Conservation (phyloP, 2,113 vertebrate species). For the Calypte anna region DNA sequence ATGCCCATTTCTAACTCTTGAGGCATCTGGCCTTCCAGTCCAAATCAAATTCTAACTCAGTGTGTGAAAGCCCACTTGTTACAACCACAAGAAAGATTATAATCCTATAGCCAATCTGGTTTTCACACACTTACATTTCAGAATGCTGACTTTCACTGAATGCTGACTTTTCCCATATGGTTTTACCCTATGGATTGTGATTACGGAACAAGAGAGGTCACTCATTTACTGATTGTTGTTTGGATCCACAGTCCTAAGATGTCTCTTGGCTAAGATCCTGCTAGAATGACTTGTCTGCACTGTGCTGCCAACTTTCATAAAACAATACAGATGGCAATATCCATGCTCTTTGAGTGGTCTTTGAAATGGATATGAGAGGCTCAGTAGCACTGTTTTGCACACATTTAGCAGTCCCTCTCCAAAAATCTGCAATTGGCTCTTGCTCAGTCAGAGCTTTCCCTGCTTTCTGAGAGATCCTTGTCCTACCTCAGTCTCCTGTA, state of each 20-base stretch:
- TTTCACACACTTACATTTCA: background rate
- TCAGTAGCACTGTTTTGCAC: background rate
- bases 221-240: background rate
- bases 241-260: background rate
- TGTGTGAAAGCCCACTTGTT: background rate
- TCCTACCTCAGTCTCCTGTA: background rate
- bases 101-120: background rate
- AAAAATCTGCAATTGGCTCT: background rate
- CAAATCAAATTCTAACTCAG: background rate
- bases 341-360: slow-evolving; percentile 25
- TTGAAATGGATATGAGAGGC: slow-evolving; percentile 19
- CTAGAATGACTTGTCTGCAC: slow-evolving; percentile 12
- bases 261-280: slow-evolving; percentile 15
- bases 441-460: background rate
- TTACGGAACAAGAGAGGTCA: background rate
- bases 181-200: background rate
- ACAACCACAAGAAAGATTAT: background rate
- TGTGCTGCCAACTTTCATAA: slow-evolving; percentile 23
- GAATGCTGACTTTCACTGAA: background rate
- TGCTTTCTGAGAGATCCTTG: background rate
- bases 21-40: background rate
- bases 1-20: background rate
- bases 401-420: background rate
- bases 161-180: background rate
- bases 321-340: slow-evolving; percentile 55